Base-by-base conservation (phyloP, 2,113 vertebrate species). In the Coreoperca whiteheadi region DNA sequence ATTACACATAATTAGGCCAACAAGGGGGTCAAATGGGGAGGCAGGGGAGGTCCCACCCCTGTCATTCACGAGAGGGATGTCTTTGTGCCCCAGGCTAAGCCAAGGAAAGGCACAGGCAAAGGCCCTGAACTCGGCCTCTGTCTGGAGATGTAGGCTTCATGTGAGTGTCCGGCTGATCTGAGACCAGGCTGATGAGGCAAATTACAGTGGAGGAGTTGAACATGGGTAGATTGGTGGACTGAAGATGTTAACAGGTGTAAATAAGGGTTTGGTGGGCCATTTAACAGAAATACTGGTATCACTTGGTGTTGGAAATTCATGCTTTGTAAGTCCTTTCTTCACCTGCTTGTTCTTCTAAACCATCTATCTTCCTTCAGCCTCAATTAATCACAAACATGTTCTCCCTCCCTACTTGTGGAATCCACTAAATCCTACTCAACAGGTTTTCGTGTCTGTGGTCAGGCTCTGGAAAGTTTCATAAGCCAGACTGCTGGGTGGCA, bases 1-100 rank as follows among this genome's bases (percentile, higher is more conserved):
- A 93, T 92, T 92, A 91, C 88, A 94, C 80, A 92, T 91, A 93
- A 93, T 95, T 93, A 93, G 84, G 77, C 78, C 90, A 87, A 92
- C 90, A 91, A 90, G 93, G 73, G 87, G 93, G 90, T 93, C 91
- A 94, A 93, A 88, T 66, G 25, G 87, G 81, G 85, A 87, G 87
- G 90, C 85, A 87, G 69, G 86, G 84, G 79, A 89, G 92, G 89
- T 92, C 79, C 76, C 70, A 74, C 86, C 28, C 83, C 77, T 89
- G 90, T 90, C 90, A 90, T 86, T 92, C 83, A 87, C 69, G 75
- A 84, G 83, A 87, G 73, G 77, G 86, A 89, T 86, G 89, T 64
- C 88, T 82, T 88, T 87, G 77, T 87, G 82, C 85, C 81, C 8
- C 54, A 53, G 83, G 91, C 80, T 85, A 79, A 84, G 74, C 86